Conservation (phyloP, 2,888 invertebrate species). For the Morpho achilles region DNA sequence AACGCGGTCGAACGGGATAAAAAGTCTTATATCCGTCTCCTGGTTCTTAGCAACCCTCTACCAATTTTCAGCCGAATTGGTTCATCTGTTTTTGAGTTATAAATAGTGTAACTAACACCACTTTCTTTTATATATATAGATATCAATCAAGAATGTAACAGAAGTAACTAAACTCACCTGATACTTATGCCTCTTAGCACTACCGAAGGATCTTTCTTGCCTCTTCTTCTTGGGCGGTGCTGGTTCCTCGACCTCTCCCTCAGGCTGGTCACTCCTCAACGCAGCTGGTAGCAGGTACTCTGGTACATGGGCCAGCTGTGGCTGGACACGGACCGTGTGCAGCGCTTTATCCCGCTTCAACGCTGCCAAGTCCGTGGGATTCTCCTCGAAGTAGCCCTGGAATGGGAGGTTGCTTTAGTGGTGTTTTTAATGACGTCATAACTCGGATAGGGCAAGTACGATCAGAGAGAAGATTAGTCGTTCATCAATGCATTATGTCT, state of each 20-base stretch:
- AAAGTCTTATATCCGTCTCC: no score
- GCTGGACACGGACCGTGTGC: constrained; percentile 90
- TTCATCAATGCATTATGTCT: constrained; percentile 65
- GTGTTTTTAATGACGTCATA: no score
- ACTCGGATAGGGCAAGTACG: no score
- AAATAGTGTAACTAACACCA: no score
- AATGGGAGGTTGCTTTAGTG: not conserved
- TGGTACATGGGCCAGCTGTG: constrained; percentile 93
- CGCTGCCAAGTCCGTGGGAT: constrained; percentile 91
- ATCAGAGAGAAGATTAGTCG: constrained; percentile 77
- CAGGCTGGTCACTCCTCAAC: constrained; percentile 82
- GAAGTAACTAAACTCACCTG: constrained; percentile 42
- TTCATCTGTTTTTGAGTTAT: no score
- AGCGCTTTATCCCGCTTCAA: constrained; percentile 91
- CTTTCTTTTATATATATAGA: no score
- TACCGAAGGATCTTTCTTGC: constrained; percentile 46
- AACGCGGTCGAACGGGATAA: no score
- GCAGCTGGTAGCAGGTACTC: constrained; percentile 93
- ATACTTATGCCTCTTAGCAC: constrained; percentile 64
- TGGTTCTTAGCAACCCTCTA: no score
- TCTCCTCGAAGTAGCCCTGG: constrained; percentile 94
- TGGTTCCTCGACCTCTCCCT: constrained; percentile 44
- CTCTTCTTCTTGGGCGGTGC: constrained; percentile 53
- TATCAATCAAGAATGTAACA: no score
- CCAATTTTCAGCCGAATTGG: no score